Evolutionary conservation across 1,140 invertebrate genomes (phyloP).

Genomic region (Drosophila micromelanica): DNA sequence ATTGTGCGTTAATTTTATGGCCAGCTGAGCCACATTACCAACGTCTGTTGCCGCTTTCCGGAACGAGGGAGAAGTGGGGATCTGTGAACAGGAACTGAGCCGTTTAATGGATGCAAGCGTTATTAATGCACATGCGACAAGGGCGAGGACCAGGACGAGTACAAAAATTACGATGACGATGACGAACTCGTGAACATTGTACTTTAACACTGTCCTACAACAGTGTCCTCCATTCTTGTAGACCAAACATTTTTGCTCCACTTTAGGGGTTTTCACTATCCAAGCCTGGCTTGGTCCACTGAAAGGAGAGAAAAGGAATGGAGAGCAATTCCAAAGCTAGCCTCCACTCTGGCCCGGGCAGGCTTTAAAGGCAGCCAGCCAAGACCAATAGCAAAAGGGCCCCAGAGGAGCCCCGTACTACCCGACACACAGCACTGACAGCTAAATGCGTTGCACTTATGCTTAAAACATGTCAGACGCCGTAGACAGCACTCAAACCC

Average conservation of each 20-base stretch:
- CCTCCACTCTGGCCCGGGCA: neutral
- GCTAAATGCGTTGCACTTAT: conserved; percentile 83
- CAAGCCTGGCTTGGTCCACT: conserved; percentile 58
- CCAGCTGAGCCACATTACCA: conserved; percentile 51
- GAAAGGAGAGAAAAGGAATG: neutral
- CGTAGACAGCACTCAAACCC: conserved; percentile 76
- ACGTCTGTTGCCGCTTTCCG: conserved; percentile 27
- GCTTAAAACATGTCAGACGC: conserved; percentile 79
- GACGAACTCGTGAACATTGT: too few relatives aligned
- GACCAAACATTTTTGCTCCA: conserved; percentile 38
- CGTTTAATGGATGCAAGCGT: conserved; percentile 65
- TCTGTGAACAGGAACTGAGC: conserved; percentile 43
- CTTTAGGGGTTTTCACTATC: conserved; percentile 68
- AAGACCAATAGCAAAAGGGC: conserved; percentile 37
- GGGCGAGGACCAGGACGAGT: conserved; percentile 14
- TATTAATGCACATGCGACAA: conserved; percentile 70
- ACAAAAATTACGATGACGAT: conserved; percentile 20
- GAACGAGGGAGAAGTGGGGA: neutral
- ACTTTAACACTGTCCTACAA: conserved; percentile 32
- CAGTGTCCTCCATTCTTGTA: too few relatives aligned
- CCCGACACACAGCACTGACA: conserved; percentile 59
- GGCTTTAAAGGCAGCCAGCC: conserved; percentile 68
- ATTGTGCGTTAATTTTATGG: conserved; percentile 68
- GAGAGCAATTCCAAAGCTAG: neutral
- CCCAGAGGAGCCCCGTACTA: neutral